Percentiles rank a stretch among this genome's conserved stretches.
Conservation (phyloP, 2,888 invertebrate species). For the Ornithoptera priamus region DNA sequence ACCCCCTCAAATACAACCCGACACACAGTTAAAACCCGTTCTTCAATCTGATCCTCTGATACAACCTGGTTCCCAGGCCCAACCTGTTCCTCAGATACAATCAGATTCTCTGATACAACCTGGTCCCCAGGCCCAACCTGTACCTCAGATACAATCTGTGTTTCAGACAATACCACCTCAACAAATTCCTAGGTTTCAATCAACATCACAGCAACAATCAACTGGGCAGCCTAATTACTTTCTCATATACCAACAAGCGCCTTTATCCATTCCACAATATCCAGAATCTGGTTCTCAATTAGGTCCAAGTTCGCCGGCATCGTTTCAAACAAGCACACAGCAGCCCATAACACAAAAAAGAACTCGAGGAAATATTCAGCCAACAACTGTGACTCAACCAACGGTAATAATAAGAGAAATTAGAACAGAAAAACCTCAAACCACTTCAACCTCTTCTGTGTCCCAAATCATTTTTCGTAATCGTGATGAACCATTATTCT, state of each 20-base stretch:
- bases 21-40: not conserved
- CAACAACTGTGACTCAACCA: conserved; percentile 13
- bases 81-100: not conserved
- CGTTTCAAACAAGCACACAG: conserved; percentile 11
- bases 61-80: not conserved
- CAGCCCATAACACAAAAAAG: conserved; percentile 18
- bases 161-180: conserved; percentile 3
- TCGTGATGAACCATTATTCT: conserved; percentile 3
- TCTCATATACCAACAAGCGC: conserved; percentile 32
- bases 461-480: not conserved
- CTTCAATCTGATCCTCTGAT: not conserved
- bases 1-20: conserved; percentile 11
- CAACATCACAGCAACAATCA: conserved; percentile 27
- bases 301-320: conserved; percentile 11
- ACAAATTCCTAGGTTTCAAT: conserved; percentile 7
- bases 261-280: conserved; percentile 25
- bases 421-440: conserved; percentile 11
- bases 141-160: conserved; percentile 14
- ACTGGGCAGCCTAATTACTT: conserved; percentile 36
- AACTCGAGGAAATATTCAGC: conserved; percentile 24
- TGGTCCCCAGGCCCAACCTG: not conserved
- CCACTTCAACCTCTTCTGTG: not conserved
- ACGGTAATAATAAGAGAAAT: conserved; percentile 12
- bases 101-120: not conserved
- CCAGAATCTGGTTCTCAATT: conserved; percentile 20